Conservation (phyloP, 2,797 vertebrate species). For the Clarias laeviceps region DNA sequence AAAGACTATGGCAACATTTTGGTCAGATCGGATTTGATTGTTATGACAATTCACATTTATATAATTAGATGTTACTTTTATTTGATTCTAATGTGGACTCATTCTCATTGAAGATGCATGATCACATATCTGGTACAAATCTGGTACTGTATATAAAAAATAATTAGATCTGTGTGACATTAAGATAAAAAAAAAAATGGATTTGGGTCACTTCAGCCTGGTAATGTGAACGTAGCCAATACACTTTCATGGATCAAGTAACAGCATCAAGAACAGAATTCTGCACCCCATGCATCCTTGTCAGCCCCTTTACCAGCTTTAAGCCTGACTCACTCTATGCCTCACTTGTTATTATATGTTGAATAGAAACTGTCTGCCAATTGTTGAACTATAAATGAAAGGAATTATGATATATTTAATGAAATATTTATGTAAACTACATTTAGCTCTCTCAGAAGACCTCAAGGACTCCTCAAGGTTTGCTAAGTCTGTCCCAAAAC, state of each 20-base stretch:
- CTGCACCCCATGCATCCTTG: background rate
- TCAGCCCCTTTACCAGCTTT: background rate
- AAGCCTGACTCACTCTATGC: background rate
- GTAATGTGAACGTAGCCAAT: too few relatives aligned
- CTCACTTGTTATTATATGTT: background rate
- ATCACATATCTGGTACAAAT: too few relatives aligned
- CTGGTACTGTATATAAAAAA: too few relatives aligned
- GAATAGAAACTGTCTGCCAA: conserved; percentile 1
- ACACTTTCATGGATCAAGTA: too few relatives aligned
- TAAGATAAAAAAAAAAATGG: too few relatives aligned
- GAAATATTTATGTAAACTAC: conserved; percentile 19
- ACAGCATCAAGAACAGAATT: background rate
- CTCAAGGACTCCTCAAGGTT: conserved; percentile 6
- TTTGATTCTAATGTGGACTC: too few relatives aligned
- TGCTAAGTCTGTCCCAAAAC: conserved; percentile 26
- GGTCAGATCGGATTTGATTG: too few relatives aligned
- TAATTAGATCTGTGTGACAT: too few relatives aligned
- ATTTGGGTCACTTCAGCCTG: too few relatives aligned
- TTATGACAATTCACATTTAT: too few relatives aligned
- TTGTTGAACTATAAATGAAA: background rate
- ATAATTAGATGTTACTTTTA: too few relatives aligned
- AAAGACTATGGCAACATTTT: background rate
- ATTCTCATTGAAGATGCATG: too few relatives aligned
- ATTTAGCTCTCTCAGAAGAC: conserved; percentile 21
- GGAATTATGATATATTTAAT: background rate